These are phyloP conservation scores for Eugnorisma glareosa DNA, from an alignment of 2,888 invertebrate genomes.

Conservation along the genomic window DNA sequence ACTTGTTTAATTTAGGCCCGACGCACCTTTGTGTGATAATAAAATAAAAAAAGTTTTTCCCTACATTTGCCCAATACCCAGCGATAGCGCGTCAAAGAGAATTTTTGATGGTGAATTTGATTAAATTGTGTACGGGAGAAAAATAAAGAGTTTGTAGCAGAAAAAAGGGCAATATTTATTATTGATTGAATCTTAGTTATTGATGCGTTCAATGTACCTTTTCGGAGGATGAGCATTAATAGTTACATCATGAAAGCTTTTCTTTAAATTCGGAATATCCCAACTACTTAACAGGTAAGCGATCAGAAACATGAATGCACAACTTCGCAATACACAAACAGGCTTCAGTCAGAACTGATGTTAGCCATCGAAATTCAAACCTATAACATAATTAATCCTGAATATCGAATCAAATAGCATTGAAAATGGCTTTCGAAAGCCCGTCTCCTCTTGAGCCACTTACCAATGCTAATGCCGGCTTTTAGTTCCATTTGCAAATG, in stretches of 20 bases:
- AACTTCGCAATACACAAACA: constrained; percentile 8
- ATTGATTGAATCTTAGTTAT: constrained; percentile 24
- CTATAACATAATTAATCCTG: constrained; percentile 71
- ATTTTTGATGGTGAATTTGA: constrained; percentile 69
- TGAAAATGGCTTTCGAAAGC: constrained; percentile 81
- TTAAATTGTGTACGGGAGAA: constrained; percentile 64
- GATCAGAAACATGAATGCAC: neutral
- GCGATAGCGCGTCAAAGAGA: constrained; percentile 73
- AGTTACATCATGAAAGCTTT: neutral
- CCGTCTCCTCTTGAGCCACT: constrained; percentile 77
- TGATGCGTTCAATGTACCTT: constrained; percentile 3
- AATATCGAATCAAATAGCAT: constrained; percentile 81
- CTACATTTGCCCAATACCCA: constrained; percentile 72
- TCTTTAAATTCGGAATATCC: neutral
- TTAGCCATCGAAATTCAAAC: constrained; percentile 67
- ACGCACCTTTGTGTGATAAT: constrained; percentile 80
- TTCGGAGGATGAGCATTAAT: neutral
- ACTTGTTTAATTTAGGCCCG: constrained; percentile 81
- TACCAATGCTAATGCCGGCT: constrained; percentile 84
- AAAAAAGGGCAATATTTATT: constrained; percentile 51
- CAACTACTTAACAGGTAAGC: neutral
- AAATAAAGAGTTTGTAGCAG: constrained; percentile 58
- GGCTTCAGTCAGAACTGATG: constrained; percentile 26
- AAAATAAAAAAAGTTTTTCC: constrained; percentile 77
- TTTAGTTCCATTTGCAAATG: constrained; percentile 86